These are phyloP conservation scores for Hylia prasina DNA, from an alignment of 2,113 vertebrate genomes.

Conservation along the genomic window DNA sequence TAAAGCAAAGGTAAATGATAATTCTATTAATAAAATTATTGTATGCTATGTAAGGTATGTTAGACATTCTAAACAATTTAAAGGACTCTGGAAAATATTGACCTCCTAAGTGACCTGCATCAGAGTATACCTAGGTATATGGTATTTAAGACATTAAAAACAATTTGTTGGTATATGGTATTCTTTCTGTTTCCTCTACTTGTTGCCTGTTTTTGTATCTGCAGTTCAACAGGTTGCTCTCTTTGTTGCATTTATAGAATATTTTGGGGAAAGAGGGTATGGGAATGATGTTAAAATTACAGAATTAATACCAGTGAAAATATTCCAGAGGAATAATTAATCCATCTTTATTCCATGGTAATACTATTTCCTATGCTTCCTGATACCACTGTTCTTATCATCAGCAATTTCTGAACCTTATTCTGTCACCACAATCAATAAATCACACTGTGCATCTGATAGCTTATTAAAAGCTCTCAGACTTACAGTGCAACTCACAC, in stretches of 20 bases:
- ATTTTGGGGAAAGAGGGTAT: background rate
- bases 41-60: accelerated
- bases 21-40: background rate
- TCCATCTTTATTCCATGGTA: background rate
- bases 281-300: background rate
- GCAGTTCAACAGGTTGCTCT: background rate
- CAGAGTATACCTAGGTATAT: background rate
- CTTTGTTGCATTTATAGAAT: background rate
- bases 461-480: background rate
- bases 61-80: background rate
- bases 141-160: background rate
- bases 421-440: background rate
- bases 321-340: background rate
- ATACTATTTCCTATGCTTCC: background rate
- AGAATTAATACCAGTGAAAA: background rate
- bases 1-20: background rate
- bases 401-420: background rate
- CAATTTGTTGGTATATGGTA: accelerated
- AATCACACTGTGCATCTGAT: background rate
- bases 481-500: background rate
- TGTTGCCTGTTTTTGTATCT: background rate
- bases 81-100: background rate
- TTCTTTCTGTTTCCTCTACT: background rate
- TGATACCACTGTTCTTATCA: background rate
- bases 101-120: background rate